Conservation (phyloP, 2,113 vertebrate species). For the Pterophyllum scalare region DNA sequence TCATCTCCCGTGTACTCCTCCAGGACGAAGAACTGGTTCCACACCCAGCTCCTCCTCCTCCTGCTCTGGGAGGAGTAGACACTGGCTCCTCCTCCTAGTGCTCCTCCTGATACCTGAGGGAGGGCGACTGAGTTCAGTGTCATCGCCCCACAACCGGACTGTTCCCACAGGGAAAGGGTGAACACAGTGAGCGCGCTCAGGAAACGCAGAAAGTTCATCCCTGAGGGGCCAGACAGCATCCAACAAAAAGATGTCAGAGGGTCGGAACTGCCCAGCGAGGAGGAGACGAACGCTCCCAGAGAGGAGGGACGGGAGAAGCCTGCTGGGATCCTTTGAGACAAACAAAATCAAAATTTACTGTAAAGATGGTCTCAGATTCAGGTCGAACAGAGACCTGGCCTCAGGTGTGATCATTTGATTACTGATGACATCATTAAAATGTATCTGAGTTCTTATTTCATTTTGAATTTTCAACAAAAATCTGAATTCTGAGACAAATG, state of each 20-base stretch:
- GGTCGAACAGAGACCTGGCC: no score
- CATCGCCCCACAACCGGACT: neutral
- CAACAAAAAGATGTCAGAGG: neutral
- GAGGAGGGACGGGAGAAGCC: neutral
- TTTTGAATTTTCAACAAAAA: neutral
- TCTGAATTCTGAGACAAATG: neutral
- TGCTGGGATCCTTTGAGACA: neutral
- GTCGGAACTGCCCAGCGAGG: neutral
- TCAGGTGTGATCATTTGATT: no score
- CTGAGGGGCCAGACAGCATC: neutral
- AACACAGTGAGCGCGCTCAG: conserved; percentile 2
- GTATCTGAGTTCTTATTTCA: neutral
- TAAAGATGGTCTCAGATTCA: neutral
- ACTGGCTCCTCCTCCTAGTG: neutral
- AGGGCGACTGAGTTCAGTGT: conserved; percentile 17
- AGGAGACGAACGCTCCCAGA: neutral
- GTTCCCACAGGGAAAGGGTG: neutral
- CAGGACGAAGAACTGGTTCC: conserved; percentile 66
- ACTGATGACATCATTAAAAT: neutral
- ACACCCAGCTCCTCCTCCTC: conserved; percentile 60
- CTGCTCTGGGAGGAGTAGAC: conserved; percentile 1
- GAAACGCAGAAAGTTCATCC: conserved; percentile 14
- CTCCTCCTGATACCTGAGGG: neutral
- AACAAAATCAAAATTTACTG: neutral
- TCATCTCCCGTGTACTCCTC: conserved; percentile 48